phyloP scores from a whole-genome alignment of 2,888 invertebrate species.

The Metellina segmentata region DNA sequence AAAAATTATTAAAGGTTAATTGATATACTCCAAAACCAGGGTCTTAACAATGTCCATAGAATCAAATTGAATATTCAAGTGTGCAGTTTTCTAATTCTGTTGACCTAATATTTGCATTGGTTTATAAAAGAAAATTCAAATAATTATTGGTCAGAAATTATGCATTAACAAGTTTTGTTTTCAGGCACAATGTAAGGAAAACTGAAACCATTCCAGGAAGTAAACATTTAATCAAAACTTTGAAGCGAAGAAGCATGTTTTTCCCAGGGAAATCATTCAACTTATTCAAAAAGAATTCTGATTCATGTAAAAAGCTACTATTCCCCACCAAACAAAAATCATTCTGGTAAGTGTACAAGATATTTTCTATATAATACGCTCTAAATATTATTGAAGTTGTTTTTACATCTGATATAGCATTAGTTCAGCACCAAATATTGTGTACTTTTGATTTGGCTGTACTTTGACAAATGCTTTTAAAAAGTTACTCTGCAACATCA shows the following conservation, averaged over 20 bases:
- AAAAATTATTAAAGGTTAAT: no score
- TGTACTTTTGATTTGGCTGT: no score
- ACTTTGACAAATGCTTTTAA: not conserved
- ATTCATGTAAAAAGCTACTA: slow-evolving; percentile 85
- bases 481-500: not conserved
- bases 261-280: slow-evolving; percentile 88
- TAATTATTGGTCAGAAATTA: no score
- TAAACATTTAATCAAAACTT: slow-evolving; percentile 85
- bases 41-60: no score
- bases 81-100: no score
- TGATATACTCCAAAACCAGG: no score
- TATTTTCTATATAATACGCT: not conserved
- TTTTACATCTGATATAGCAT: no score
- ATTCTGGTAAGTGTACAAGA: slow-evolving; percentile 60
- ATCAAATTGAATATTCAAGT: no score
- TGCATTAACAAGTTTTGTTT: slow-evolving; percentile 68
- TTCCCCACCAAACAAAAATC: slow-evolving; percentile 46
- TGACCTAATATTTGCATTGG: no score
- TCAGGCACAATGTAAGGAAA: slow-evolving; percentile 86
- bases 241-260: slow-evolving; percentile 83
- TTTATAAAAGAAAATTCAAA: no score
- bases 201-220: slow-evolving; percentile 86
- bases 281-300: slow-evolving; percentile 89
- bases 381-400: not conserved
- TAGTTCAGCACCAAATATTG: no score